Evolutionary conservation across 2,888 invertebrate species (phyloP).

Genomic region (Prosapia bicincta): DNA sequence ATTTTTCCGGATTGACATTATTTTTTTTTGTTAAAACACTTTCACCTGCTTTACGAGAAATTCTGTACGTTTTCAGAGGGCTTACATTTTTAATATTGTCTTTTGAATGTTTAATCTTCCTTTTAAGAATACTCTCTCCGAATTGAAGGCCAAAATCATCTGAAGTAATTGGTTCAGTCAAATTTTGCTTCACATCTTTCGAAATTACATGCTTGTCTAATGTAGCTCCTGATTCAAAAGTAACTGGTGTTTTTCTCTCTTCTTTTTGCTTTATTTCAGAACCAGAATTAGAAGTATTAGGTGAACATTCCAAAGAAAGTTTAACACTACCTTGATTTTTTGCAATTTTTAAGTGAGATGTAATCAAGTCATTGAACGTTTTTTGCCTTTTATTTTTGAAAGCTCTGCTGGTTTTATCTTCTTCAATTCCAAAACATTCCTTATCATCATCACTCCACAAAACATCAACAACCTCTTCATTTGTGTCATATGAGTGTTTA

Average conservation of each 20-base stretch:
- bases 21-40: background rate
- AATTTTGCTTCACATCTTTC: background rate
- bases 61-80: background rate
- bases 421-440: conserved; percentile 19
- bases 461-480: background rate
- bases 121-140: background rate
- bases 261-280: background rate
- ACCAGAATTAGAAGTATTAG: background rate
- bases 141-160: background rate
- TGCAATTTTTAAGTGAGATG: conserved; percentile 4
- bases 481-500: background rate
- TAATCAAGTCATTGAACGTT: conserved; percentile 3
- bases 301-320: background rate
- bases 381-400: background rate
- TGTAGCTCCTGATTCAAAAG: background rate
- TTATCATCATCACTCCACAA: conserved; percentile 21
- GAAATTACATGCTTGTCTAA: background rate
- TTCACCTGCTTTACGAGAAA: background rate
- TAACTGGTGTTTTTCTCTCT: background rate
- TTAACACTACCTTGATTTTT: background rate
- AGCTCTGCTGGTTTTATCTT: background rate
- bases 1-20: background rate
- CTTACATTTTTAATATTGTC: background rate
- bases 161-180: background rate
- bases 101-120: background rate